These are phyloP conservation scores for Paedocypris micromegethes DNA, from an alignment of 2,797 vertebrate species.

Conservation along the genomic window DNA sequence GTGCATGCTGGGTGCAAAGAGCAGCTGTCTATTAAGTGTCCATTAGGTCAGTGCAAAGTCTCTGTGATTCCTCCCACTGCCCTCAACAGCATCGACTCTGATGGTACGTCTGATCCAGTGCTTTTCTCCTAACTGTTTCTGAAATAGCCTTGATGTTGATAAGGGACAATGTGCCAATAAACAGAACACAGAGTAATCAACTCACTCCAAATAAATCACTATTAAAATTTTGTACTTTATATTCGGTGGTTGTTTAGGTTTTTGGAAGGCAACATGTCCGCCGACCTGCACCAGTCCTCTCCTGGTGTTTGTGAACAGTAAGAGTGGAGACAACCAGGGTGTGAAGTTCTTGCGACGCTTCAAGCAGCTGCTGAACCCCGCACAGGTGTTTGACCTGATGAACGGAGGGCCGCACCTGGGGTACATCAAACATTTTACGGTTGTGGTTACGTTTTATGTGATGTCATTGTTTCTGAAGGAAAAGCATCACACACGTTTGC, in stretches of 20 bases:
- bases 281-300: conserved; percentile 91
- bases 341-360: conserved; percentile 94
- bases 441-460: too few relatives aligned
- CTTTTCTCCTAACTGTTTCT: too few relatives aligned
- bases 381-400: conserved; percentile 97
- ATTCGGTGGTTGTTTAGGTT: conserved; percentile 64
- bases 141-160: too few relatives aligned
- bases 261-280: conserved; percentile 95
- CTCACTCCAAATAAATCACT: neutral
- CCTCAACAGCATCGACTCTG: conserved; percentile 95
- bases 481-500: too few relatives aligned
- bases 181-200: too few relatives aligned
- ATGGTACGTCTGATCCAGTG: conserved; percentile 70
- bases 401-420: conserved; percentile 95
- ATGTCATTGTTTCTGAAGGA: too few relatives aligned
- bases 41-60: conserved; percentile 91
- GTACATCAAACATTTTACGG: conserved; percentile 55
- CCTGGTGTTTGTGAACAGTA: conserved; percentile 94
- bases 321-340: conserved; percentile 95
- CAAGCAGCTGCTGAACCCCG: conserved; percentile 93
- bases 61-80: conserved; percentile 94
- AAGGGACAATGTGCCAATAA: too few relatives aligned
- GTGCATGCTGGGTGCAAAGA: conserved; percentile 90
- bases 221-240: neutral
- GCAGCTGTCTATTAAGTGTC: conserved; percentile 81